These are phyloP conservation scores for Cossypha dichroa DNA, from an alignment of 2,797 vertebrate species.

Conservation along the genomic window DNA sequence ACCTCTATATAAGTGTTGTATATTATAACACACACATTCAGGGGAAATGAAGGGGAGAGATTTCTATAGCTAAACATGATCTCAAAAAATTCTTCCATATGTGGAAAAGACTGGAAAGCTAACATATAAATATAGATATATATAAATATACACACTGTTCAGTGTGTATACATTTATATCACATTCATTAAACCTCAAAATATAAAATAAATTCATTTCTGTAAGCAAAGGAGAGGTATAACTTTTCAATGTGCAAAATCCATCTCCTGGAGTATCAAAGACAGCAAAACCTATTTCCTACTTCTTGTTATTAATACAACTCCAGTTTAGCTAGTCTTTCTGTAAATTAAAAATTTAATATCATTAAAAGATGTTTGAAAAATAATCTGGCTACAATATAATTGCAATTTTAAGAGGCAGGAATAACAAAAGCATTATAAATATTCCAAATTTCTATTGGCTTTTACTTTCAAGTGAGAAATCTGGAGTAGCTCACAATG, in stretches of 20 bases:
- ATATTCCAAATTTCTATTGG: not conserved
- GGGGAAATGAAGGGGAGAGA: constrained; percentile 63
- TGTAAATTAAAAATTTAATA: not conserved
- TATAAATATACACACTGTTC: constrained; percentile 75
- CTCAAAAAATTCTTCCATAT: constrained; percentile 78
- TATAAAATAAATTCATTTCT: constrained; percentile 77
- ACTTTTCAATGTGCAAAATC: constrained; percentile 69
- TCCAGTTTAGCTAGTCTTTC: not conserved
- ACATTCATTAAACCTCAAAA: constrained; percentile 79
- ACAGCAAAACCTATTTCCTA: constrained; percentile 26
- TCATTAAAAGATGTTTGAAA: not conserved
- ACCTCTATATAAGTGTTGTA: constrained; percentile 66
- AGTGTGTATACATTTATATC: constrained; percentile 76
- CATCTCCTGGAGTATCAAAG: constrained; percentile 48
- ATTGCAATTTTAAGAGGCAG: not conserved
- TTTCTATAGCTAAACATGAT: constrained; percentile 73
- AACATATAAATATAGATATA: constrained; percentile 74
- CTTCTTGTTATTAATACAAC: constrained; percentile 19
- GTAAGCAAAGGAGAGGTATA: constrained; percentile 71
- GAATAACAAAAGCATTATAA: not conserved
- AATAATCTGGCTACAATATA: not conserved
- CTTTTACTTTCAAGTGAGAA: not conserved
- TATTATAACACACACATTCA: constrained; percentile 66
- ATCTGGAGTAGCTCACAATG: not conserved
- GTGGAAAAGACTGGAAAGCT: constrained; percentile 73